Base-by-base conservation (phyloP, 2,888 invertebrate genomes). In the Parochlus steinenii region DNA sequence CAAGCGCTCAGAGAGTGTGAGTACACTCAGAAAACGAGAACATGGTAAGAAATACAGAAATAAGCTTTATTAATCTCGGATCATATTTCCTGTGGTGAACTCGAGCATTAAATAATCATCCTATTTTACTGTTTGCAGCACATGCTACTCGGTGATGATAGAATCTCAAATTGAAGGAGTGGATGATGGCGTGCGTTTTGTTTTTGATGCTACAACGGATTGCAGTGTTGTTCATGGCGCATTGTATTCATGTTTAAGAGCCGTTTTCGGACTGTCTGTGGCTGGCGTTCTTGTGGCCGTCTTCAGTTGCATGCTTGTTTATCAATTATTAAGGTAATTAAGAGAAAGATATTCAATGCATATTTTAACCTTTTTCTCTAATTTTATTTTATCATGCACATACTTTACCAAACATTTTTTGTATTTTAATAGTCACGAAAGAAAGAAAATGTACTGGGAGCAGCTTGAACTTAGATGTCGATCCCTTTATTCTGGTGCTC, bases 361-460 rank as follows among this genome's bases (percentile, higher is more conserved):
- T 8, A 41, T 14, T 20, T 24, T 26, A n/a, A 7, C 4, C 3
- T 14, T 18, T 3, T 3, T 18, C 18, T 19, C 12, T 25, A 10
- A 6, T n/a, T n/a, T 17, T 6, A 33, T 33, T 15, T 26, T 16
- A 19, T 31, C 8, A 26, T 36, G 31, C 17, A 32, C 11, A 6
- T n/a, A 19, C 7, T 34, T 19, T 27, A 10, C 10, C 12, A 4
- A 22, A 16, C 11, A 23, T 24, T 5, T 27, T 33, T 32, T 12
- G n/a, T 32, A n/a, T 29, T 33, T 41, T 52, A 59, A 4, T 50
- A 85, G 86, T 45, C 89, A 89, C 52, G 89, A 89, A 58, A 76
- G 83, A 42, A 89, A 89, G 63, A 89, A 87, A 61, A 86, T 85
- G 78, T 89, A 89, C 55, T 89, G 89, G 87, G 86, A 86, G 48